These are phyloP conservation scores for Dicycla oo DNA, from an alignment of 2,888 invertebrate genomes.

Conservation along the genomic window DNA sequence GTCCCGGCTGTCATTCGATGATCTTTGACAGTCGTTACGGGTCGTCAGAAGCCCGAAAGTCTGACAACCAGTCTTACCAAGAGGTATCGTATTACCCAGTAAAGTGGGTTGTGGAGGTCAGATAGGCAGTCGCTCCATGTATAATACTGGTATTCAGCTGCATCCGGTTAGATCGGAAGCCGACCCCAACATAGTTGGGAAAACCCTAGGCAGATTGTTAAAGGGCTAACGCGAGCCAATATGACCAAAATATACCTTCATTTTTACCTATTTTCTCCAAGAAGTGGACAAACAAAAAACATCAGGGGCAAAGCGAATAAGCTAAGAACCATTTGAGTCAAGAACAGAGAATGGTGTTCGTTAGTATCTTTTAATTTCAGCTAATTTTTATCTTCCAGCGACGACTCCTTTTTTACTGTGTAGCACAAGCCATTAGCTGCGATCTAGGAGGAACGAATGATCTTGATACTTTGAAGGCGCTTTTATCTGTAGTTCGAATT, in stretches of 20 bases:
- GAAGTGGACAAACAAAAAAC: slow-evolving; percentile 42
- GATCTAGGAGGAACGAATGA: slow-evolving; percentile 47
- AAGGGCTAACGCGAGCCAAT: neutral
- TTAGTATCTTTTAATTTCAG: slow-evolving; percentile 90
- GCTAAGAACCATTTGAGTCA: slow-evolving; percentile 63
- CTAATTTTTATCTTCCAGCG: slow-evolving; percentile 89
- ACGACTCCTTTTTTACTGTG: slow-evolving; percentile 85
- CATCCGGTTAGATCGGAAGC: no score
- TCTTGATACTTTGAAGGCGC: slow-evolving; percentile 75
- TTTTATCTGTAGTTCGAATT: neutral
- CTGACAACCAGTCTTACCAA: no score
- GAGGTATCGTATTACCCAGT: no score
- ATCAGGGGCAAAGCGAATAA: slow-evolving; percentile 55
- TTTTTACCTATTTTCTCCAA: neutral
- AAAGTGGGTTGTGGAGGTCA: no score
- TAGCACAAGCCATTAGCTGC: slow-evolving; percentile 86
- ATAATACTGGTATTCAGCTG: no score
- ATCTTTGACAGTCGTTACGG: no score
- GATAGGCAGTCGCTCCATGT: no score
- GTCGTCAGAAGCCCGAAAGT: no score
- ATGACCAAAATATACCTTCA: neutral
- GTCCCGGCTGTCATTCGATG: no score
- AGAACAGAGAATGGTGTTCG: slow-evolving; percentile 85
- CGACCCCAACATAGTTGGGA: no score
- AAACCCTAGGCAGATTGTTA: no score